Evolutionary conservation across 2,113 vertebrate genomes (phyloP), one percentile per base, ranked within the genome.

Genomic region (Dendrocopos noguchii): DNA sequence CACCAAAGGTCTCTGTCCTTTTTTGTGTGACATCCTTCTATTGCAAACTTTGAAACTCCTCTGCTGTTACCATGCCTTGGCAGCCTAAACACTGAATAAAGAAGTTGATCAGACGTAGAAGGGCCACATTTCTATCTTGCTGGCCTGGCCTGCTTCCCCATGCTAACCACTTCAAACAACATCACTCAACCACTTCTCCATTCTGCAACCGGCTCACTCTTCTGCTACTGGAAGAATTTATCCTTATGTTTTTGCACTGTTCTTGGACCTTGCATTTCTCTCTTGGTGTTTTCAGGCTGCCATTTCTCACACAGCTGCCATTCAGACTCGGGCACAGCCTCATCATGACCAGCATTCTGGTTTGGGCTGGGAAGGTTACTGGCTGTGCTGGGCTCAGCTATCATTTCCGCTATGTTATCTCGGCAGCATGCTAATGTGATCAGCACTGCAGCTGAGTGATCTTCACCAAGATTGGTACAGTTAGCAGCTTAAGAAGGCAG

Each of bases 21-120:
- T 52, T 52, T 52, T 24, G 50, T 13, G 22, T 52, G 22, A 24
- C 50, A 52, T 52, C 50, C 50, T 52, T 25, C 50, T 13, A 52
- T 22, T 24, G 50, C 50, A 52, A 52, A 52, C 22, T 13, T 13
- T 12, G 50, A 24, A 24, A 25, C 50, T 52, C 22, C 50, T 52
- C 50, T 52, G 50, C 50, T 25, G 22, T 24, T 52, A 52, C 50
- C 22, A 25, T 13, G 50, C 99, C 99, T 98, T 98, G 98, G 95
- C 98, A 99, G 60, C 98, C 99, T 36, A 97, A 99, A 95, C 98
- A 99, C 94, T 99, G 98, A 91, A 99, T 99, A 96, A 99, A 99
- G 97, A 99, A 99, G 96, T 98, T 98, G 97, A 99, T 98, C 94
- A 99, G 98, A 91, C 99, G 98, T 34, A 99, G 97, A 83, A 99